phyloP scores from a whole-genome alignment of 2,888 invertebrate genomes.

The Acholoe squamosa region DNA sequence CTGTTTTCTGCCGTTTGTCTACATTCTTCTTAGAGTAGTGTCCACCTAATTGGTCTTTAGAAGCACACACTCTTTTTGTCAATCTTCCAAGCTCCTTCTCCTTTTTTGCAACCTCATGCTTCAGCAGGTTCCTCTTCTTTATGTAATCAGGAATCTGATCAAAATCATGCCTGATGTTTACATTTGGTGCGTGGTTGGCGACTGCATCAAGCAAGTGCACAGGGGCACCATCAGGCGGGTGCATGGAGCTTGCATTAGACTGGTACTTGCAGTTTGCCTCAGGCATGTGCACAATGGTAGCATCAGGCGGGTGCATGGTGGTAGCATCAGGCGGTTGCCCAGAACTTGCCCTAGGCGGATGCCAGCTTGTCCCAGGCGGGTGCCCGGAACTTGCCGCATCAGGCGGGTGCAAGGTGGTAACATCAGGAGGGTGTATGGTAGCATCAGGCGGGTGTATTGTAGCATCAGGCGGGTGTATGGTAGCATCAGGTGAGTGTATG shows the following conservation, averaged over 20 bases:
- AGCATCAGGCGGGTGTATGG: no score
- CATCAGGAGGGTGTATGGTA: no score
- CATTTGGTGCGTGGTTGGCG: neutral
- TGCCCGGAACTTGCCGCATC: no score
- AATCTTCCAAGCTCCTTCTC: neutral
- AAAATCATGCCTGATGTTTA: neutral
- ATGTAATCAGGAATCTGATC: neutral
- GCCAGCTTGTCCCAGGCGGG: neutral
- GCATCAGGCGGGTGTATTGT: no score
- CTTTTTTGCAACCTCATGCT: neutral
- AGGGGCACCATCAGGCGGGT: neutral
- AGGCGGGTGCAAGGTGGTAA: no score
- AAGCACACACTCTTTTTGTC: neutral
- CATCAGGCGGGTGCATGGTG: neutral
- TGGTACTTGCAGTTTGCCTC: neutral
- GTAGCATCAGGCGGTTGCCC: neutral
- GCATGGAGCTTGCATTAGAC: neutral
- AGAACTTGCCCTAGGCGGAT: neutral
- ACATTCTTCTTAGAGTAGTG: conserved; percentile 26
- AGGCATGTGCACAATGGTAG: neutral
- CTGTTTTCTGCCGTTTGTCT: neutral
- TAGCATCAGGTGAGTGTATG: no score
- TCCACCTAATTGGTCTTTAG: neutral
- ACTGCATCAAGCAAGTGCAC: neutral
- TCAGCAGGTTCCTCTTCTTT: neutral